phyloP scores from a whole-genome alignment of 2,888 invertebrate species.

The Terebella lapidaria region DNA sequence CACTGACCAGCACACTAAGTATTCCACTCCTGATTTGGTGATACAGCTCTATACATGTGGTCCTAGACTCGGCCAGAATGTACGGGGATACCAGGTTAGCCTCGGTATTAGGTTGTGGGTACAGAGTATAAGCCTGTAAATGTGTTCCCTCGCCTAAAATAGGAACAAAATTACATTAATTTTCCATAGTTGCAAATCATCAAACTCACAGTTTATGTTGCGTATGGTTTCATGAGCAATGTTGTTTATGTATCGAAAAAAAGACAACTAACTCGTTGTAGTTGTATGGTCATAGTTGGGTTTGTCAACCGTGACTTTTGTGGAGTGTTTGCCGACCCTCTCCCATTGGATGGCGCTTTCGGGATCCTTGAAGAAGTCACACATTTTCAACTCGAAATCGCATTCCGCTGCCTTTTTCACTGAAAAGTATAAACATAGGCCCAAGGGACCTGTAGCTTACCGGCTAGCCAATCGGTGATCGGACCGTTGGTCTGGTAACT shows the following conservation, averaged over 20 bases:
- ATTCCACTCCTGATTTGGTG: slow-evolving; percentile 19
- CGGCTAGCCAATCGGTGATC: too few species aligned
- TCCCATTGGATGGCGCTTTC: slow-evolving; percentile 13
- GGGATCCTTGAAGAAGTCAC: slow-evolving; percentile 17
- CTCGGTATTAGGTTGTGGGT: slow-evolving; percentile 15
- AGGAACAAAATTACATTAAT: background rate
- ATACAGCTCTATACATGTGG: slow-evolving; percentile 27
- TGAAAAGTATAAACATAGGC: slow-evolving; percentile 1
- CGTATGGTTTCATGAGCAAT: background rate
- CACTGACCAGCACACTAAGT: slow-evolving; percentile 9
- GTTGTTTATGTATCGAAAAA: background rate
- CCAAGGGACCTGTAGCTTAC: too few species aligned
- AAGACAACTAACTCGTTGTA: slow-evolving; percentile 13
- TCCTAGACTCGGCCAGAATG: slow-evolving; percentile 34
- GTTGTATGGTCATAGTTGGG: slow-evolving; percentile 19
- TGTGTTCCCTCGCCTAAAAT: slow-evolving; percentile 15
- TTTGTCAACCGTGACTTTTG: slow-evolving; percentile 9
- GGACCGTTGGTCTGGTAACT: too few species aligned
- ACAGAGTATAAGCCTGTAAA: slow-evolving; percentile 18
- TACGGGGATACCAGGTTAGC: slow-evolving; percentile 22
- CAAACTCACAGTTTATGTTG: background rate
- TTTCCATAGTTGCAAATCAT: background rate
- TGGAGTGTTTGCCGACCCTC: slow-evolving; percentile 10
- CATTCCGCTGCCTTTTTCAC: slow-evolving; percentile 18
- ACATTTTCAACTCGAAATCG: slow-evolving; percentile 14